Percentiles rank a stretch among this genome's conserved stretches.
These are phyloP conservation scores for Muscicapa adusta DNA, from an alignment of 2,113 vertebrate genomes.

Conservation along the genomic window DNA sequence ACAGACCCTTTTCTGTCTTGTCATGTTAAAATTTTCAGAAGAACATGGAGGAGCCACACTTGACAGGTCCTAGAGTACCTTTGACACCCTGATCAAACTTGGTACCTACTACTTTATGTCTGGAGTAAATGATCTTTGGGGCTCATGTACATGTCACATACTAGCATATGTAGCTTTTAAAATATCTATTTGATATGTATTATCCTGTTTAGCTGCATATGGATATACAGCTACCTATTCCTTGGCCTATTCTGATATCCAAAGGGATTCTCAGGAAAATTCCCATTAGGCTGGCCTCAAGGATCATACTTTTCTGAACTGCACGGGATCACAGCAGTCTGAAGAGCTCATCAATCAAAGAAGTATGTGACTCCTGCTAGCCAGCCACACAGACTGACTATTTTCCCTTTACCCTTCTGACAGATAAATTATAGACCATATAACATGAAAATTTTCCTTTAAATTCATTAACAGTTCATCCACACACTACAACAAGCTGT, in stretches of 20 bases:
- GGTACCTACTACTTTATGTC: background rate
- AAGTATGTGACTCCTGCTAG: background rate
- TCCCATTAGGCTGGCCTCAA: background rate
- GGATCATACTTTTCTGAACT: background rate
- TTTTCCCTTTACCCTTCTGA: background rate
- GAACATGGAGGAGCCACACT: background rate
- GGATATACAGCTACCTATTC: background rate
- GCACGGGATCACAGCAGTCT: background rate
- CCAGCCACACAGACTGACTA: background rate
- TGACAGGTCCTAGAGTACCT: constrained; percentile 11
- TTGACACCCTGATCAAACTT: constrained; percentile 48
- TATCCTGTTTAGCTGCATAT: background rate
- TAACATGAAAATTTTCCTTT: background rate
- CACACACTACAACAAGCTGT: background rate
- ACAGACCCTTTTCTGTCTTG: background rate
- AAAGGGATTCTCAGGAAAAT: background rate
- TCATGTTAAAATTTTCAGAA: constrained; percentile 24
- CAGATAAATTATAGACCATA: background rate
- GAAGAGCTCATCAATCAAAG: background rate
- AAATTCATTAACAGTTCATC: background rate
- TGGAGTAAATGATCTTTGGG: background rate
- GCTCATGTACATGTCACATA: background rate
- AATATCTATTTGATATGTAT: background rate
- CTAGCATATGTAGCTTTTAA: constrained; percentile 1
- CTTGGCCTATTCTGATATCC: background rate